Evolutionary conservation across 1,140 invertebrate species (phyloP).

Genomic region (Drosophila lacertosa): DNA sequence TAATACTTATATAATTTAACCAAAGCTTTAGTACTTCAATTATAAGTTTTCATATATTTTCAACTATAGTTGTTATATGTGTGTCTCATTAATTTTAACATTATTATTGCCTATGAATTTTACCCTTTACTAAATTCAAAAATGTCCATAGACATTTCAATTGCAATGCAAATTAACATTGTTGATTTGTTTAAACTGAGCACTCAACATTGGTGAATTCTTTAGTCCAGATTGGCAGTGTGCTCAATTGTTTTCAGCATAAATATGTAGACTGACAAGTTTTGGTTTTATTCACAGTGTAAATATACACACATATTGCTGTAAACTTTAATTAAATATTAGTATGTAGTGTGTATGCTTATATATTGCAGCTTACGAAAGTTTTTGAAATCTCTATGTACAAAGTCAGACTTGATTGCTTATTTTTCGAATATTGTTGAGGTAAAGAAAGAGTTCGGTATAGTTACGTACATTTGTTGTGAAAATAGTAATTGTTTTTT

Average conservation of each 20-base stretch:
- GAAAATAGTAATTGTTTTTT: constrained; percentile 27
- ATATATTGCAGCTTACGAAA: constrained; percentile 50
- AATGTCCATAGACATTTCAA: constrained; percentile 40
- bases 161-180: constrained; percentile 25
- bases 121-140: constrained; percentile 67
- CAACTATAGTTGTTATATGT: constrained; percentile 34
- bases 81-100: constrained; percentile 35
- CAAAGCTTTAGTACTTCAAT: constrained; percentile 55
- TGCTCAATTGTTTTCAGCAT: constrained; percentile 47
- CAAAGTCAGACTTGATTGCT: constrained; percentile 81
- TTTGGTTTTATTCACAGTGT: constrained; percentile 40
- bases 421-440: constrained; percentile 69
- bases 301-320: constrained; percentile 53
- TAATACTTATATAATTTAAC: constrained; percentile 37
- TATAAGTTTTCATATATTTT: constrained; percentile 36
- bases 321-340: constrained; percentile 50
- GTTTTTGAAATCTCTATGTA: constrained; percentile 78
- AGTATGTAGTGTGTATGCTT: constrained; percentile 18
- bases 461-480: constrained; percentile 47
- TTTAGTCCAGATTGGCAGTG: constrained; percentile 51
- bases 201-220: constrained; percentile 46
- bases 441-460: constrained; percentile 73
- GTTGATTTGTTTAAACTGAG: constrained; percentile 32
- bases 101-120: constrained; percentile 56
- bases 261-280: constrained; percentile 4